A percentile compares a stretch with the other conserved stretches of the same genome.
Evolutionary conservation across 2,888 invertebrate genomes (phyloP).

Genomic region (Metallyticus violacea): DNA sequence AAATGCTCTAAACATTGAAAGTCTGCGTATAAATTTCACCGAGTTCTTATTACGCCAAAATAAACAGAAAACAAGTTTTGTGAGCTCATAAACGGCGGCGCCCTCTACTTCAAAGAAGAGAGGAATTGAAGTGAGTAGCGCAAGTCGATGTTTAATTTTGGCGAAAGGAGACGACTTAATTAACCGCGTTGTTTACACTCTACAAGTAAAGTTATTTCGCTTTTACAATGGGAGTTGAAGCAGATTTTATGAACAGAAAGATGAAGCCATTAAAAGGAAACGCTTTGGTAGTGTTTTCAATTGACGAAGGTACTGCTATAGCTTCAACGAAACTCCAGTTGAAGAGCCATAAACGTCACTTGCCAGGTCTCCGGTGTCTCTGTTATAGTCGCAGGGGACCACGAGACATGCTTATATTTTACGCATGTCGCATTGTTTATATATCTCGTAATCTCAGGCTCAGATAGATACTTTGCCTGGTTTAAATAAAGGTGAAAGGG

Average conservation of each 20-base stretch:
- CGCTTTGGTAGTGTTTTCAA: background rate
- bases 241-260: background rate
- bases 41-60: background rate
- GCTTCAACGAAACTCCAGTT: background rate
- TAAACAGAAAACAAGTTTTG: background rate
- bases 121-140: background rate
- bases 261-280: background rate
- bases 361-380: background rate
- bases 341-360: background rate
- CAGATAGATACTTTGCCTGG: background rate
- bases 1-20: background rate
- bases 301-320: background rate
- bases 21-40: background rate
- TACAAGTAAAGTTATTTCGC: background rate
- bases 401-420: background rate
- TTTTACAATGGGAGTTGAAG: background rate
- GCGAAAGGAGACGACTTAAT: background rate
- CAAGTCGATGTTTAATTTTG: background rate
- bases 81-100: background rate
- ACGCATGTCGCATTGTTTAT: background rate
- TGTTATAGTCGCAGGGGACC: background rate
- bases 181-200: background rate
- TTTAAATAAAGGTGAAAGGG: background rate
- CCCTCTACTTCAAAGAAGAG: background rate
- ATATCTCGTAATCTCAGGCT: background rate